Evolutionary conservation across 2,888 invertebrate species (phyloP), one percentile per base, ranked within the genome.

Genomic region (Oegoconia quadripuncta): DNA sequence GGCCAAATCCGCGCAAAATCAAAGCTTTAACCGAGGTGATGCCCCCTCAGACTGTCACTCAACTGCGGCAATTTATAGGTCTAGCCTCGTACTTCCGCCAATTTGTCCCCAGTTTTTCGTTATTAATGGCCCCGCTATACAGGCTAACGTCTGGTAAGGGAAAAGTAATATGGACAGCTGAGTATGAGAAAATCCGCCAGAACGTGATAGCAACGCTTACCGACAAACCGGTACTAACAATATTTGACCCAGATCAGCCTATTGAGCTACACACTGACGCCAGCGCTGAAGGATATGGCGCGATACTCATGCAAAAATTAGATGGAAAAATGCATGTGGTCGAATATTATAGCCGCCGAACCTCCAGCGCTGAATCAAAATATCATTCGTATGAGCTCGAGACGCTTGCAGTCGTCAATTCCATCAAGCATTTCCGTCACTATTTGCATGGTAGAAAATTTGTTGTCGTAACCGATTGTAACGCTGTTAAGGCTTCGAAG

Each of bases 201-300:
- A 14, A 46, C 0, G 15, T 57, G 0, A 50, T 56, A 7, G 13
- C 32, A 0, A 16, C 36, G 6, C 23, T 59, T 5, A 59, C 55
- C 0, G 15, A 6, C 0, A 22, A 41, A 0, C 53, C 56, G 0
- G 42, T 59, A 3, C 26, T 52, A 1, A 44, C 12, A 3, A 50
- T 53, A 30, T 58, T 47, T 37, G 33, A 55, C 15, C 50, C 55
- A 0, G 26, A 46, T 0, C 26, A 23, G 0, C 46, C 50, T 0
- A 28, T 37, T 1, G 55, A 57, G 15, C 17, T 59, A 1, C 54
- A 55, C 25, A 53, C 53, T 0, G 57, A 57, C 25, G 59, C 59
- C 0, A 54, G 54, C 17, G 8, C 39, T 0, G 26, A 27, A 0
- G 55, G 55, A 0, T 58, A 55, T 29, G 57, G 56, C 0, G 52